Percentiles rank a stretch among this genome's conserved stretches.
These are phyloP conservation scores for Lepus americanus DNA, from an alignment of 2,113 vertebrate genomes.

Conservation along the genomic window DNA sequence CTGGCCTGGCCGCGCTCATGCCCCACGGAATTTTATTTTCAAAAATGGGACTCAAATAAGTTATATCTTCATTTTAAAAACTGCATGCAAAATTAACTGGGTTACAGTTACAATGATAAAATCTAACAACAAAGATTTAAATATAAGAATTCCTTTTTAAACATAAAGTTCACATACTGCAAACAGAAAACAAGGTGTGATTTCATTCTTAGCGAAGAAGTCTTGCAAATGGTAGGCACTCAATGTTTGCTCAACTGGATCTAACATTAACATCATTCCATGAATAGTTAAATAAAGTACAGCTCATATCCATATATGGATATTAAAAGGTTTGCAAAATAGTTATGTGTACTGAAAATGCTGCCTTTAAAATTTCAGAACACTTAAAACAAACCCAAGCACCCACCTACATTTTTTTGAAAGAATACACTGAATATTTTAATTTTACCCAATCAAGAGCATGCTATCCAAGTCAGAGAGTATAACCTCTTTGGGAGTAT, in stretches of 20 bases:
- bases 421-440: constrained; percentile 78
- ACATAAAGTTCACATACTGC: constrained; percentile 87
- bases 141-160: constrained; percentile 87
- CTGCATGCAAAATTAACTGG: constrained; percentile 84
- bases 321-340: constrained; percentile 75
- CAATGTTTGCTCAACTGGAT: constrained; percentile 76
- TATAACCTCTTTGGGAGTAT: constrained; percentile 38
- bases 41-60: constrained; percentile 86
- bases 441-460: constrained; percentile 65
- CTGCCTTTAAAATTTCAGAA: constrained; percentile 81
- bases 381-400: constrained; percentile 65
- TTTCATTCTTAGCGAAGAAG: constrained; percentile 76
- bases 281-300: constrained; percentile 69
- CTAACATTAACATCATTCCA: constrained; percentile 80
- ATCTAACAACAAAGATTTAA: constrained; percentile 85
- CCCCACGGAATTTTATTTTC: constrained; percentile 82
- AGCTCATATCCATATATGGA: constrained; percentile 69
- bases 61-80: constrained; percentile 84
- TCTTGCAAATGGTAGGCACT: constrained; percentile 82
- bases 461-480: constrained; percentile 39
- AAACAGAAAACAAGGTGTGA: constrained; percentile 86
- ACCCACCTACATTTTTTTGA: constrained; percentile 35
- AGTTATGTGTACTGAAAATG: constrained; percentile 80
- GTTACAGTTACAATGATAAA: constrained; percentile 85
- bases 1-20: too few species aligned